phyloP scores from a whole-genome alignment of 2,113 vertebrate species.

The Arothron firmamentum region DNA sequence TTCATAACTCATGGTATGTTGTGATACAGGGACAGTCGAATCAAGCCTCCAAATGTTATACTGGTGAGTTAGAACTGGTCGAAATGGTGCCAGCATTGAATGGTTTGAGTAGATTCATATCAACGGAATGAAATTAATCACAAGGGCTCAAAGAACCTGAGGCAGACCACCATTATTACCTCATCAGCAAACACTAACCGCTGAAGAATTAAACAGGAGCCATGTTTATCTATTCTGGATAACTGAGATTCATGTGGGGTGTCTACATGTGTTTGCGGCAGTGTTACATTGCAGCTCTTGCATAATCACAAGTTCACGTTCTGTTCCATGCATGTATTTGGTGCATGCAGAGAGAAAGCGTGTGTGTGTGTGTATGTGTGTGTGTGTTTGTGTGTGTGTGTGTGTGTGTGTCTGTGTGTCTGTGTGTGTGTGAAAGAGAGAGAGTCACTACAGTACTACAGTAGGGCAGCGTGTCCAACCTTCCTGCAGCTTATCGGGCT shows the following conservation, averaged over 20 bases:
- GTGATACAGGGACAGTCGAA: too few species aligned
- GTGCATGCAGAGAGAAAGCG: background rate
- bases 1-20: background rate
- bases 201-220: background rate
- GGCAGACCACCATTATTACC: too few species aligned
- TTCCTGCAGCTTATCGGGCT: conserved; percentile 46
- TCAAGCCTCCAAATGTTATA: conserved; percentile 7
- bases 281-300: conserved; percentile 28
- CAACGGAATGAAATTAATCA: too few species aligned
- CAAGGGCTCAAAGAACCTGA: too few species aligned
- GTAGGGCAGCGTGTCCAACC: conserved; percentile 39
- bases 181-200: too few species aligned
- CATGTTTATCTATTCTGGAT: conserved; percentile 21
- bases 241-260: conserved; percentile 26
- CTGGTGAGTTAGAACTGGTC: too few species aligned
- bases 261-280: conserved; percentile 7
- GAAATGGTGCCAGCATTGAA: too few species aligned
- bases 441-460: conserved; percentile 50
- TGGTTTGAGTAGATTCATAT: too few species aligned
- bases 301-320: conserved; percentile 27
- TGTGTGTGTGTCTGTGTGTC: background rate
- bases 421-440: conserved; percentile 7
- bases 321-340: background rate
- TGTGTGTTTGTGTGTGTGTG: conserved; percentile 1
- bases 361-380: background rate